phyloP scores from a whole-genome alignment of 1,140 invertebrate species.

The Philaenus spumarius region DNA sequence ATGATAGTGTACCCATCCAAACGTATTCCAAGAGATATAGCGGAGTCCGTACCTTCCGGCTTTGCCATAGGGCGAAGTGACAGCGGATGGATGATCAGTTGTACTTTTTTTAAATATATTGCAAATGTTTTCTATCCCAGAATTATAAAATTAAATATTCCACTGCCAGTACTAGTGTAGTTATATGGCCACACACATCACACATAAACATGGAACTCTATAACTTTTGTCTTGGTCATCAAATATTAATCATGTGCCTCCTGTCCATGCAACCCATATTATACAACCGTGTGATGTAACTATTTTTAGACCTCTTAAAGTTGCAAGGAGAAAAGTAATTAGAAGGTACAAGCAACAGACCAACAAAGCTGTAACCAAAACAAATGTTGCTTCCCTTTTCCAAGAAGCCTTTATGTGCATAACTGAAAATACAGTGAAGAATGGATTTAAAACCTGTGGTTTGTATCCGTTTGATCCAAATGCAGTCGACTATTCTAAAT shows the following conservation, averaged over 20 bases:
- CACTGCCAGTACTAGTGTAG: not conserved
- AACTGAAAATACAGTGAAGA: not conserved
- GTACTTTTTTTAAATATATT: not conserved
- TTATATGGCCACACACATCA: not conserved
- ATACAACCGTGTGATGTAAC: not conserved
- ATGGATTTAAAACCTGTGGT: not conserved
- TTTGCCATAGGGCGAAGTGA: not conserved
- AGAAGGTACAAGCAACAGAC: too few species aligned
- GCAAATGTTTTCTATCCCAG: too few species aligned
- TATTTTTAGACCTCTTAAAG: not conserved
- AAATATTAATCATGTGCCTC: slow-evolving; percentile 2
- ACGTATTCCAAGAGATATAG: too few species aligned
- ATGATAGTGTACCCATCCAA: not conserved
- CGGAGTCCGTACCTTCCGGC: too few species aligned
- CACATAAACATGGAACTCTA: slow-evolving; percentile 3
- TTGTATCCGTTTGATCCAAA: not conserved
- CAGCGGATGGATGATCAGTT: not conserved
- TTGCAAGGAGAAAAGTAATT: not conserved
- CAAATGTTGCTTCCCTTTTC: not conserved
- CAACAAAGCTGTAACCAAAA: too few species aligned
- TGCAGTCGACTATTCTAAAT: not conserved
- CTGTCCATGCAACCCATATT: not conserved
- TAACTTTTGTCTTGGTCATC: slow-evolving; percentile 1
- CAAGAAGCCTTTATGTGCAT: not conserved
- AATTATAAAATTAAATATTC: too few species aligned